Percentiles rank a stretch among this genome's conserved stretches.
Evolutionary conservation across 2,888 invertebrate genomes (phyloP).

Genomic region (Pediacus dermestoides): DNA sequence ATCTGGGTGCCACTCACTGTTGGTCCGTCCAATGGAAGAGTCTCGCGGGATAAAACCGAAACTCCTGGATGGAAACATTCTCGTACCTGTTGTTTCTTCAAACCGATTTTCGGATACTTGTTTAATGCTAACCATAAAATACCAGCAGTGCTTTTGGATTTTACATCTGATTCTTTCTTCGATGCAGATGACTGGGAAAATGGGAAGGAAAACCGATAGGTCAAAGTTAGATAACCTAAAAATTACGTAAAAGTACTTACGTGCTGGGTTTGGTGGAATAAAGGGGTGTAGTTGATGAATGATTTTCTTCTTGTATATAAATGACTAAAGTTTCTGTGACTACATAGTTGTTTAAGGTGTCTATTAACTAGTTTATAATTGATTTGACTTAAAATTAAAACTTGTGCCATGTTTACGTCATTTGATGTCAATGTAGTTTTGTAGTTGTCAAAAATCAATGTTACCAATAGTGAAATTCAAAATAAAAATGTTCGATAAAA

Average conservation of each 20-base stretch:
- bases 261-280: conserved; percentile 26
- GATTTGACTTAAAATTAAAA: conserved; percentile 34
- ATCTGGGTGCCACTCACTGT: conserved; percentile 72
- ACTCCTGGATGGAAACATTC: conserved; percentile 92
- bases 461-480: too few relatives aligned
- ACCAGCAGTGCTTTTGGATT: conserved; percentile 29
- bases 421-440: too few relatives aligned
- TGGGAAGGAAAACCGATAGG: conserved; percentile 8
- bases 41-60: conserved; percentile 55
- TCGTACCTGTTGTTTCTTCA: conserved; percentile 55
- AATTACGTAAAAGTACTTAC: conserved; percentile 32
- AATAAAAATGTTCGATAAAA: too few relatives aligned
- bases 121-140: conserved; percentile 38
- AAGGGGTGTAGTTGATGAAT: conserved; percentile 20
- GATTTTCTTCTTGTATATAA: conserved; percentile 25
- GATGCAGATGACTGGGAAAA: conserved; percentile 30
- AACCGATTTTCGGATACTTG: conserved; percentile 36
- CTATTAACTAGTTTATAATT: conserved; percentile 32
- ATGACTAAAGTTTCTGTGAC: conserved; percentile 29
- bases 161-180: conserved; percentile 26
- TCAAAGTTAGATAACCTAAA: conserved; percentile 13
- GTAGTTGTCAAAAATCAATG: too few relatives aligned
- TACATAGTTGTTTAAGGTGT: conserved; percentile 26
- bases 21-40: conserved; percentile 54
- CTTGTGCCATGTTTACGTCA: conserved; percentile 36